Percentiles rank a stretch among this genome's conserved stretches.
Evolutionary conservation across 1,140 invertebrate genomes (phyloP).

Genomic region (Chironomus tepperi): DNA sequence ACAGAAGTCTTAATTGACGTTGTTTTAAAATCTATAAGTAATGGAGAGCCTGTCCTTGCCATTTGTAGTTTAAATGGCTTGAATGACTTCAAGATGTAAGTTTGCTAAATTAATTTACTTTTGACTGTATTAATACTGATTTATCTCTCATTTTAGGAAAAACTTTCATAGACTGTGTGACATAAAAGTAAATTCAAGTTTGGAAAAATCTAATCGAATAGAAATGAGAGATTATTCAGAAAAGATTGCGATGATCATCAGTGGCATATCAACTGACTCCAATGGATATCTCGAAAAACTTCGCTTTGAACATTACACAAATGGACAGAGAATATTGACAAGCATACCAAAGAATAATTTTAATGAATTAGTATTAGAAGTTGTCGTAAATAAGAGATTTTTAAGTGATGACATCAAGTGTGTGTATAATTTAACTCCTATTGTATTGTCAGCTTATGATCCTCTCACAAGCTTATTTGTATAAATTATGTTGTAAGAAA

Average conservation of each 20-base stretch:
- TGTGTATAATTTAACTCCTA: too few species aligned
- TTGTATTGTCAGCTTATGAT: too few species aligned
- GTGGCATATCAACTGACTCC: background rate
- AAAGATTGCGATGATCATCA: background rate
- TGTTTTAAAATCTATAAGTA: slow-evolving; percentile 65
- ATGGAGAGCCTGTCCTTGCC: slow-evolving; percentile 83
- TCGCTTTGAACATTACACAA: background rate
- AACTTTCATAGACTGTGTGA: background rate
- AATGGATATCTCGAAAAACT: background rate
- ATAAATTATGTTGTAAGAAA: too few species aligned
- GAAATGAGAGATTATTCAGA: background rate
- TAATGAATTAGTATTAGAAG: background rate
- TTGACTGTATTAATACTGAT: background rate
- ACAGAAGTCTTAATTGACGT: slow-evolving; percentile 64
- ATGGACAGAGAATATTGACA: background rate
- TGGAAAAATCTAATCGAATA: background rate
- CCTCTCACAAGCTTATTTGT: too few species aligned
- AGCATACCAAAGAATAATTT: background rate
- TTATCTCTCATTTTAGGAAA: background rate
- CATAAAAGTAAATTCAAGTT: background rate
- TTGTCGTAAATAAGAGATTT: background rate
- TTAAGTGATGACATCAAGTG: background rate
- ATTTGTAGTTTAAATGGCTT: slow-evolving; percentile 85
- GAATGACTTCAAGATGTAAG: slow-evolving; percentile 67
- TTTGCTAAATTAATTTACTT: slow-evolving; percentile 17